These are phyloP conservation scores for Phoebastria nigripes DNA, from an alignment of 2,797 vertebrate genomes.

Conservation along the genomic window DNA sequence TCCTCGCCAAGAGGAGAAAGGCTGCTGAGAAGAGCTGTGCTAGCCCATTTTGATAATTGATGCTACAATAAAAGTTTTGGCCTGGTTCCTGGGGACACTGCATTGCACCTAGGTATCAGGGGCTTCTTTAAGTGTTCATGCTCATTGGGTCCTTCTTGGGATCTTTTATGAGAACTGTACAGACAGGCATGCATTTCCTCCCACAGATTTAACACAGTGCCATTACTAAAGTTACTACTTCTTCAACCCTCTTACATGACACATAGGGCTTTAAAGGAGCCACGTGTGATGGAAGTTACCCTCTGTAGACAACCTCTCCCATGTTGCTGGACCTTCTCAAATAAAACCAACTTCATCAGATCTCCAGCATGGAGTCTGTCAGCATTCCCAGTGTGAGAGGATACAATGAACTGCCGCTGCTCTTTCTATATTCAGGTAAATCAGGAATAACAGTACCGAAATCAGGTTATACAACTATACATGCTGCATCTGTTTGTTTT, in stretches of 20 bases:
- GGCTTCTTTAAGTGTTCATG: neutral
- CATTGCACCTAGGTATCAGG: neutral
- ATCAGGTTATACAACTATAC: neutral
- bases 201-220: neutral
- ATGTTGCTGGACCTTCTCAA: neutral
- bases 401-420: neutral
- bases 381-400: neutral
- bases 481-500: neutral
- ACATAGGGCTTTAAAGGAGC: neutral
- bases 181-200: neutral
- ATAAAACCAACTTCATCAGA: neutral
- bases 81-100: neutral
- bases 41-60: neutral
- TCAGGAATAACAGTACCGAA: neutral
- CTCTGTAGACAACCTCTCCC: neutral
- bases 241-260: neutral
- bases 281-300: accelerated
- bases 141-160: neutral
- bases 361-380: neutral
- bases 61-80: neutral
- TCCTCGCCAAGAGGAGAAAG: neutral
- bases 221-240: neutral
- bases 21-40: neutral
- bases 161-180: neutral
- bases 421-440: neutral